Base-by-base conservation (phyloP, 2,888 invertebrate species). In the Dasysyrphus albostriatus region DNA sequence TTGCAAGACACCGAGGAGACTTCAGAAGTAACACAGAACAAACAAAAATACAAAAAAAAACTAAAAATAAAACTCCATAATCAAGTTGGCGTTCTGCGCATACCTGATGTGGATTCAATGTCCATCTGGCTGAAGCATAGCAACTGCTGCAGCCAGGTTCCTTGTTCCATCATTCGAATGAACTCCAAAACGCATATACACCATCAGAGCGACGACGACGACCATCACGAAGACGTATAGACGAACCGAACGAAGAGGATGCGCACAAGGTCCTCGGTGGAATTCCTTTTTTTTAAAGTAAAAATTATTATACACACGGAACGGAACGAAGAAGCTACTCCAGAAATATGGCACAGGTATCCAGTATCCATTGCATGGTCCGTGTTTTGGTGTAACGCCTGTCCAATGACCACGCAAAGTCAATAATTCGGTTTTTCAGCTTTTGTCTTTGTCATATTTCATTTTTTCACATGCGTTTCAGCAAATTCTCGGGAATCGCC, bases 401-500 rank as follows among this genome's bases (percentile, higher is more conserved):
- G 83, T 88, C 88, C 78, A 88, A 88, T 88, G 81, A 82, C 88
- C 88, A 88, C 83, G 88, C 88, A 87, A 87, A 87, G 87, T 79
- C 87, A 87, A 81, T 88, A 88, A 83, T 88, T 88, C 67, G 85
- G 77, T 77, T 88, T 76, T 88, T 77, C 81, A 78, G 77, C 73
- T 80, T 87, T 88, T 88, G 76, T 88, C 83, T 88, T 87, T 82
- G 83, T 83, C 79, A 88, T 88, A 88, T 88, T 84, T 88, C 88
- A 88, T 88, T 88, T 88, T 88, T 88, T 85, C 88, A 83, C 88
- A 88, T 88, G 88, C 88, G 81, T 88, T 88, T 72, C 83, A 51
- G 78, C 78, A 78, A 61, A 88, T 88, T 88, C 83, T 81, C 69
- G 81, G 72, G 88, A 88, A 88, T 88, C 83, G 83, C 59, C 77